These are phyloP conservation scores for Drosophila kohkoa DNA, from an alignment of 1,140 invertebrate genomes.

Conservation along the genomic window DNA sequence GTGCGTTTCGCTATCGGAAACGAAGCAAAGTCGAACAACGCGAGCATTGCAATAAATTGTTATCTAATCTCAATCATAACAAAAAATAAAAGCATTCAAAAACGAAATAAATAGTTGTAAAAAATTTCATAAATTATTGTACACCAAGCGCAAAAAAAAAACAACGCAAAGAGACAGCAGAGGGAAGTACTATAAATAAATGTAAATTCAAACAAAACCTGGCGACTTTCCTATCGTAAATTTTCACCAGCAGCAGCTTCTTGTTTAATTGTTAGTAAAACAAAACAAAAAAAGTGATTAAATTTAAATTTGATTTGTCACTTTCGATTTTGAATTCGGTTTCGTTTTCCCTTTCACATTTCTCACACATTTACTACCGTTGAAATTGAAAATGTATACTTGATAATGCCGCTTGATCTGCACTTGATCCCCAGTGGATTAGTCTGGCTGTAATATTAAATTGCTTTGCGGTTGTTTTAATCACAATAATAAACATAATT, in stretches of 20 bases:
- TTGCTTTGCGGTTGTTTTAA: conserved; percentile 80
- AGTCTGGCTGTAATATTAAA: conserved; percentile 83
- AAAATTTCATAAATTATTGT: conserved; percentile 59
- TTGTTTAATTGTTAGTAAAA: conserved; percentile 24
- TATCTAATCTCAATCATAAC: conserved; percentile 82
- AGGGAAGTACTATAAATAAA: conserved; percentile 1
- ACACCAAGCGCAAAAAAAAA: background rate
- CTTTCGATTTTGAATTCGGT: conserved; percentile 56
- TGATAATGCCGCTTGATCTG: conserved; percentile 80
- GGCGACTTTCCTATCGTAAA: conserved; percentile 37
- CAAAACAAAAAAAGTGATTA: conserved; percentile 37
- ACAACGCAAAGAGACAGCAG: background rate
- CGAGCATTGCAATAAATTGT: conserved; percentile 76
- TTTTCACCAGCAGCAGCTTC: background rate
- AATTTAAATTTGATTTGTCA: conserved; percentile 67
- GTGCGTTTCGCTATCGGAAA: conserved; percentile 52
- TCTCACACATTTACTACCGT: background rate
- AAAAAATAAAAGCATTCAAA: conserved; percentile 76
- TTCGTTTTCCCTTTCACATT: conserved; percentile 12
- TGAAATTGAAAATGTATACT: conserved; percentile 72
- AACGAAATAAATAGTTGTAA: conserved; percentile 62
- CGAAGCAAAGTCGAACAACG: conserved; percentile 51
- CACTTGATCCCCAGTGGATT: conserved; percentile 83
- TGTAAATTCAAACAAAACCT: conserved; percentile 23
- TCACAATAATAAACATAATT: conserved; percentile 81